Evolutionary conservation across 2,888 invertebrate species (phyloP).

Genomic region (Willowsia nigromaculata): DNA sequence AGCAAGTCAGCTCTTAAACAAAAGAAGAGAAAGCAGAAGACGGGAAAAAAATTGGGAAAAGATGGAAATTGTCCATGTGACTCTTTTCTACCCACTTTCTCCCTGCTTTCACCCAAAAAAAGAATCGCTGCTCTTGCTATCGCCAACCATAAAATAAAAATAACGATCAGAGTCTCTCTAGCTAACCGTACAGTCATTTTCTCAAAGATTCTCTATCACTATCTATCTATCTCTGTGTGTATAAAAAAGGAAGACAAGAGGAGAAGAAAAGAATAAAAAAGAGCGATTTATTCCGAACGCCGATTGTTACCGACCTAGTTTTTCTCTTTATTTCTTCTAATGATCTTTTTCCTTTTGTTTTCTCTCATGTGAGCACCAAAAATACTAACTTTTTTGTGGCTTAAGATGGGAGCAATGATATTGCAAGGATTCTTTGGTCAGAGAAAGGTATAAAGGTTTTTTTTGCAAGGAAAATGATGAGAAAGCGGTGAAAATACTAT

Average conservation of each 20-base stretch:
- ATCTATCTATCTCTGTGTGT: not conserved
- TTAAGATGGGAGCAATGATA: not conserved
- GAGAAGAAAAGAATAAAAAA: slow-evolving; percentile 20
- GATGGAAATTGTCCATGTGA: slow-evolving; percentile 7
- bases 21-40: not conserved
- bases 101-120: not conserved
- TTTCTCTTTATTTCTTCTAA: slow-evolving; percentile 54
- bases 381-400: not conserved
- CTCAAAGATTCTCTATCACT: not conserved
- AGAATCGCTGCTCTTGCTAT: not conserved
- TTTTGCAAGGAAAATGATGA: too few species aligned
- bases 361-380: not conserved
- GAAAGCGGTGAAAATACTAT: too few species aligned
- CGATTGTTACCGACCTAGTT: slow-evolving; percentile 66
- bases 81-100: not conserved
- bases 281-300: slow-evolving; percentile 65
- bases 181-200: not conserved
- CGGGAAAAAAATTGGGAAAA: slow-evolving; percentile 9
- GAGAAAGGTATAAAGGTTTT: too few species aligned
- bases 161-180: slow-evolving; percentile 49
- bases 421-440: too few species aligned
- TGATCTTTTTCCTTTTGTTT: slow-evolving; percentile 50
- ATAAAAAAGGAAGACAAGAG: not conserved
- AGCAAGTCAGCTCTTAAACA: not conserved
- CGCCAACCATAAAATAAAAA: slow-evolving; percentile 64